Conservation (phyloP, 2,888 invertebrate species). For the Dynastes maya region DNA sequence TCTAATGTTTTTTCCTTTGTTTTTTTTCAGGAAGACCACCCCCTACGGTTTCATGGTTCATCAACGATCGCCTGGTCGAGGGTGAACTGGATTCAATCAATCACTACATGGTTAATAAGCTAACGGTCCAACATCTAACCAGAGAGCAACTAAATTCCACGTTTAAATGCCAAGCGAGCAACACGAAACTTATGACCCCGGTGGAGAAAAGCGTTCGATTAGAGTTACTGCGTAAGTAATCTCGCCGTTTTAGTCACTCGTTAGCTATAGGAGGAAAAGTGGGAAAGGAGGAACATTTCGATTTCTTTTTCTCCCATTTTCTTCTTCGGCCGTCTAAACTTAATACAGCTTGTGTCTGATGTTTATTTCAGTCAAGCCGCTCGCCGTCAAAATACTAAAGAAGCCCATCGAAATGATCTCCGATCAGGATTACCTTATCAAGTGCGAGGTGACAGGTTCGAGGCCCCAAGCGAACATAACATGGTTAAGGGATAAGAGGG, state of each 20-base stretch:
- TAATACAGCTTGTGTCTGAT: neutral
- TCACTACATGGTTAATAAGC: conserved; percentile 85
- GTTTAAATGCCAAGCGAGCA: conserved; percentile 90
- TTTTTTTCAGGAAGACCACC: conserved; percentile 81
- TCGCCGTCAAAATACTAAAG: conserved; percentile 82
- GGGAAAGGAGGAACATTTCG: conserved; percentile 22
- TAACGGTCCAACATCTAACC: conserved; percentile 82
- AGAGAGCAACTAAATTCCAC: conserved; percentile 87
- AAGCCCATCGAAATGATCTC: conserved; percentile 86
- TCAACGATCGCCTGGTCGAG: conserved; percentile 81
- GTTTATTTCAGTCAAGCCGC: conserved; percentile 82
- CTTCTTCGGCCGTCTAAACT: neutral
- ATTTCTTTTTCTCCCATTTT: conserved; percentile 7
- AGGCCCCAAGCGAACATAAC: conserved; percentile 88
- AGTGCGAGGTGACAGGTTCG: conserved; percentile 88
- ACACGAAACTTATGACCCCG: conserved; percentile 89
- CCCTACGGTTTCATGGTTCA: conserved; percentile 89
- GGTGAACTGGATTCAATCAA: conserved; percentile 81
- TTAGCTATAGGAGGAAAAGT: neutral
- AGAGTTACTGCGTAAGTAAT: conserved; percentile 86
- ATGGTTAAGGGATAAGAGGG: conserved; percentile 88
- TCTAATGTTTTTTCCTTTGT: neutral
- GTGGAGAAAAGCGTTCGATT: conserved; percentile 87
- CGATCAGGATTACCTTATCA: conserved; percentile 84
- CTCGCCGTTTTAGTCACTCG: neutral